A percentile compares a stretch with the other conserved stretches of the same genome.
Conservation (phyloP, 2,797 vertebrate species). For the Argya squamiceps region DNA sequence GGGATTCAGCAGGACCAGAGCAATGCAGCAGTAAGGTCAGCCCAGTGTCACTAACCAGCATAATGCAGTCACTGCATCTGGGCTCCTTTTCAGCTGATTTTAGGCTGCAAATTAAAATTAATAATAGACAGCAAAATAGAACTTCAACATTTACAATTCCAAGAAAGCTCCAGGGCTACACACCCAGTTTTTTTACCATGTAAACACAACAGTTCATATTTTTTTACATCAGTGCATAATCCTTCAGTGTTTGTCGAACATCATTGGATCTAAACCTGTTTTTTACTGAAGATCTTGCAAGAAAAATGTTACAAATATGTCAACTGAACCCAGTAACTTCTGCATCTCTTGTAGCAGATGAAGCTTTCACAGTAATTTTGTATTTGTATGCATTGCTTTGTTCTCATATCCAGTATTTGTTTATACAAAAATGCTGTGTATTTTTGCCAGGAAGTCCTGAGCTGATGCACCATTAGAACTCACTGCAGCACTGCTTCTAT, state of each 20-base stretch:
- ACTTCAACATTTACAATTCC: neutral
- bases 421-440: neutral
- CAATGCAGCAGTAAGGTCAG: rapidly evolving
- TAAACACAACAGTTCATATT: neutral
- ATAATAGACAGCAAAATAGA: neutral
- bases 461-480: neutral
- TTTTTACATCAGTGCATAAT: neutral
- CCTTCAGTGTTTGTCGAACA: neutral
- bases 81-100: neutral
- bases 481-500: neutral
- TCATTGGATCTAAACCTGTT: neutral
- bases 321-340: neutral
- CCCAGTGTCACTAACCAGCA: neutral
- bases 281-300: neutral
- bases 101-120: neutral
- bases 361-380: neutral
- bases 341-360: neutral
- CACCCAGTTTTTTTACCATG: neutral
- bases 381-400: neutral
- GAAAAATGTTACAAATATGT: neutral
- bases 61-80: neutral
- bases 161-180: neutral
- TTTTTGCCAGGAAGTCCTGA: neutral
- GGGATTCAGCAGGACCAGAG: neutral
- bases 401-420: neutral